Conservation (phyloP, 2,797 vertebrate species). For the Sphaeramia orbicularis region DNA sequence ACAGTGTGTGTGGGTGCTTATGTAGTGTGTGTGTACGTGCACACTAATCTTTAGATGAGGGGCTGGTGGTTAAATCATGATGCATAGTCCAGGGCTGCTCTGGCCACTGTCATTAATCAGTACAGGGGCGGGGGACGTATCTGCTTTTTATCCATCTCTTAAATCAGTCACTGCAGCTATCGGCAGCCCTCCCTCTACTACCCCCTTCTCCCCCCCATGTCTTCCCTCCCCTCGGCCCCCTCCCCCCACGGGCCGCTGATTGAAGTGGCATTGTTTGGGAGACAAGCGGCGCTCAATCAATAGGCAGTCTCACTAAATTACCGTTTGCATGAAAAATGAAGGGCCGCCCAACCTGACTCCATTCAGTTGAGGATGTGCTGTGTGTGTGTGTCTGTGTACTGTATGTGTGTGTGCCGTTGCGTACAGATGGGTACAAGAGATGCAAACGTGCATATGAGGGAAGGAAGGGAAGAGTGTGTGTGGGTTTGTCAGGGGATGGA, state of each 20-base stretch:
- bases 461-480: conserved; percentile 35
- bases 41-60: conserved; percentile 91
- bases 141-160: conserved; percentile 94
- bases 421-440: conserved; percentile 64
- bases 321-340: conserved; percentile 90
- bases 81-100: conserved; percentile 90
- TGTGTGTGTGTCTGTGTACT: conserved; percentile 35
- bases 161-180: conserved; percentile 93
- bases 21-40: conserved; percentile 49
- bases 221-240: conserved; percentile 37
- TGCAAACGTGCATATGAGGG: conserved; percentile 53
- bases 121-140: conserved; percentile 89
- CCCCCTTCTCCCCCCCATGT: conserved; percentile 61
- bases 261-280: conserved; percentile 90
- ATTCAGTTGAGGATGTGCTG: conserved; percentile 71
- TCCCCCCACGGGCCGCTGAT: conserved; percentile 83
- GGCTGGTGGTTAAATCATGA: conserved; percentile 93
- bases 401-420: conserved; percentile 23
- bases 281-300: conserved; percentile 88
- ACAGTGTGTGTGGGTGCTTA: conserved; percentile 36
- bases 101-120: conserved; percentile 92
- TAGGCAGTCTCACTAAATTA: conserved; percentile 89
- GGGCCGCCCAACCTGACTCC: conserved; percentile 81
- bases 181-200: conserved; percentile 82
- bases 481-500: conserved; percentile 64